These are phyloP conservation scores for Apis laboriosa DNA, from an alignment of 1,140 invertebrate species.

Conservation along the genomic window DNA sequence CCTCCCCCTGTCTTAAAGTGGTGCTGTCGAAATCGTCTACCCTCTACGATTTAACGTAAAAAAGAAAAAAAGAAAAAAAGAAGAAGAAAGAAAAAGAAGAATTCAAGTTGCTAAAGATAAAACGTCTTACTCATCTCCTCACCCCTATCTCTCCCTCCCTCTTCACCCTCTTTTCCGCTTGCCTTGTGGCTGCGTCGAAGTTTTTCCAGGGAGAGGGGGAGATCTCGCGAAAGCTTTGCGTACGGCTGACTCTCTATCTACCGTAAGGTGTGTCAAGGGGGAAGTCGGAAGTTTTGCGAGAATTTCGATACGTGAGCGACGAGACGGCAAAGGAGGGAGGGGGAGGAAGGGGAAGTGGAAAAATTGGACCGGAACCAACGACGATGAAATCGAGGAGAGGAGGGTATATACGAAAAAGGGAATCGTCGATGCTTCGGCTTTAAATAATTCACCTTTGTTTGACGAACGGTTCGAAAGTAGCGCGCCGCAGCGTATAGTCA, in stretches of 20 bases:
- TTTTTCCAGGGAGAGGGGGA: constrained; percentile 31
- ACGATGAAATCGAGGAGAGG: too few species aligned
- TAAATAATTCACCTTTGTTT: neutral
- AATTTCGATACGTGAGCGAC: constrained; percentile 24
- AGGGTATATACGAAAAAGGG: neutral
- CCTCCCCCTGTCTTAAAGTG: constrained; percentile 69
- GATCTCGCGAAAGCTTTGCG: constrained; percentile 4
- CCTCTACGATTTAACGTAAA: constrained; percentile 23
- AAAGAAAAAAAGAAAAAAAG: constrained; percentile 14
- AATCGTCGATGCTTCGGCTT: constrained; percentile 40
- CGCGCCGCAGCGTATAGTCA: neutral
- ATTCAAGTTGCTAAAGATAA: constrained; percentile 70
- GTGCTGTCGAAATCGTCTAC: constrained; percentile 51
- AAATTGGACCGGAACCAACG: constrained; percentile 13
- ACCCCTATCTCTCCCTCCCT: constrained; percentile 1
- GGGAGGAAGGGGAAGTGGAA: neutral
- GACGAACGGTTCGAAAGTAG: neutral
- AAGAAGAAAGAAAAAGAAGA: constrained; percentile 56
- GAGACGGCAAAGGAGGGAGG: neutral
- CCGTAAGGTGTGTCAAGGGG: constrained; percentile 2
- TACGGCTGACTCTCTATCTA: neutral
- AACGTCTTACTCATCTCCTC: constrained; percentile 55
- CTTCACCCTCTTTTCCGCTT: neutral
- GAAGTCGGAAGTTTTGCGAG: constrained; percentile 55
- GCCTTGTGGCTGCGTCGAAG: constrained; percentile 44